Conservation (phyloP, 2,888 invertebrate species). For the Tigriopus californicus region DNA sequence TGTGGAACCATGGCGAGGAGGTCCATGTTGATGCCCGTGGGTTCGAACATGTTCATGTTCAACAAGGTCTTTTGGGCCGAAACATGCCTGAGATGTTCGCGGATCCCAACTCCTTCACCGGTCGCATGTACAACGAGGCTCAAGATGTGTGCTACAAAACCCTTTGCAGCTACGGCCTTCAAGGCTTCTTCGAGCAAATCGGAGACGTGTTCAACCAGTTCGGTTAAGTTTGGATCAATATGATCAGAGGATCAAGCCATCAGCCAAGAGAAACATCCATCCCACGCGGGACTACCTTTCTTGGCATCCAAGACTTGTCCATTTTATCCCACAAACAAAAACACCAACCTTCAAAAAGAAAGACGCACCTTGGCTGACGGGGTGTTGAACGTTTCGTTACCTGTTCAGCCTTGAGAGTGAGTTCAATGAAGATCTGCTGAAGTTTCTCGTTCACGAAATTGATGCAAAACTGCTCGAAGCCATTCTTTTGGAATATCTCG, state of each 20-base stretch:
- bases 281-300: too few species aligned
- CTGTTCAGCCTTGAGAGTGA: constrained; percentile 47
- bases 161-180: not conserved
- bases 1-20: not conserved
- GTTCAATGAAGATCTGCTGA: constrained; percentile 49
- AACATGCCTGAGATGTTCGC: not conserved
- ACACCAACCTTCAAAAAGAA: not conserved
- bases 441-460: constrained; percentile 52
- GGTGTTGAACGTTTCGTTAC: constrained; percentile 25
- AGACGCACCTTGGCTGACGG: not conserved
- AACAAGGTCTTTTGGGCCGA: not conserved
- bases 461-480: constrained; percentile 50
- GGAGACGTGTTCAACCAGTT: too few species aligned
- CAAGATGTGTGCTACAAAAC: not conserved
- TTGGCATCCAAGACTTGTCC: not conserved
- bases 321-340: not conserved
- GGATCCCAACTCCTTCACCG: not conserved
- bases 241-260: too few species aligned
- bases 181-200: too few species aligned
- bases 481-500: constrained; percentile 46
- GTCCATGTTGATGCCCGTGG: too few species aligned
- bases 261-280: too few species aligned
- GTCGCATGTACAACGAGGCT: not conserved
- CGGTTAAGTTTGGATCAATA: too few species aligned
- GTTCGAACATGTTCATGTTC: too few species aligned